These are phyloP conservation scores for Atta texana DNA, from an alignment of 1,140 invertebrate genomes.

Conservation along the genomic window DNA sequence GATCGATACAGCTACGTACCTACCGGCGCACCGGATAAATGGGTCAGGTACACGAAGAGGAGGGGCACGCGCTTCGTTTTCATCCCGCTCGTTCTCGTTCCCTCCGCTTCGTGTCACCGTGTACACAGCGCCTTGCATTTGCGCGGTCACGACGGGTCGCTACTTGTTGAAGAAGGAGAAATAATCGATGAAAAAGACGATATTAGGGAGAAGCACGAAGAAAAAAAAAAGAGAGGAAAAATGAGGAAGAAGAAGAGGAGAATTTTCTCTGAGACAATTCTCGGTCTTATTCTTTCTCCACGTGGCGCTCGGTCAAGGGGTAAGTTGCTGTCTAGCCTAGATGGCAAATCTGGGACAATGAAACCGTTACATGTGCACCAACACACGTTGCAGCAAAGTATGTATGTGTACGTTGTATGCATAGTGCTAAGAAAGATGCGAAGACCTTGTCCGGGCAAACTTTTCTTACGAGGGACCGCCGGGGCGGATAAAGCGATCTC, in stretches of 20 bases:
- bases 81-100: conserved; percentile 67
- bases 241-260: conserved; percentile 1
- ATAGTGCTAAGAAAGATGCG: conserved; percentile 29
- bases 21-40: conserved; percentile 79
- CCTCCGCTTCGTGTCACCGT: neutral
- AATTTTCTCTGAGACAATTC: conserved; percentile 33
- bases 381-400: conserved; percentile 70
- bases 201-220: too few relatives aligned
- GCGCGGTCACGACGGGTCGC: conserved; percentile 60
- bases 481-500: conserved; percentile 50
- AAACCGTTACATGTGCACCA: conserved; percentile 82
- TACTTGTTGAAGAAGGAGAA: conserved; percentile 79
- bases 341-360: conserved; percentile 84
- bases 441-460: conserved; percentile 61
- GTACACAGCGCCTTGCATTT: conserved; percentile 21
- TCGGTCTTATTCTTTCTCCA: conserved; percentile 38
- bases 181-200: neutral
- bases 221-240: neutral
- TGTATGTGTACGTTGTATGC: conserved; percentile 12
- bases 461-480: conserved; percentile 32
- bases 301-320: conserved; percentile 69
- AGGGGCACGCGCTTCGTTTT: conserved; percentile 73
- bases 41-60: conserved; percentile 82
- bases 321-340: conserved; percentile 75
- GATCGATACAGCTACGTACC: conserved; percentile 85